These are phyloP conservation scores for Plutella xylostella DNA, from an alignment of 2,888 invertebrate genomes.

Conservation along the genomic window DNA sequence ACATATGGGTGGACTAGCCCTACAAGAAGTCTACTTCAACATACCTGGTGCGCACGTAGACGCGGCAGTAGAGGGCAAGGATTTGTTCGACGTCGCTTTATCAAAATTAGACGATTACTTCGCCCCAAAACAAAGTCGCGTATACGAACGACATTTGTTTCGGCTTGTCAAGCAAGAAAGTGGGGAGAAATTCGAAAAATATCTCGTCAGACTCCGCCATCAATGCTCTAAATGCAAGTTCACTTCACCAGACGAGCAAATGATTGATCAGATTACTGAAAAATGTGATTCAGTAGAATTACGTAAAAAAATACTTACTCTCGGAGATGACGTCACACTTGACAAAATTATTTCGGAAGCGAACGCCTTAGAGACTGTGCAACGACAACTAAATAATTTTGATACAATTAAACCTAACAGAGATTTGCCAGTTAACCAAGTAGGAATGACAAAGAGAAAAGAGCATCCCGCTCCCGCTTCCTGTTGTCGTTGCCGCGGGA, in stretches of 20 bases:
- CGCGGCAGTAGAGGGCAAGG: neutral
- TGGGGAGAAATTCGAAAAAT: slow-evolving; percentile 5
- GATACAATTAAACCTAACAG: too few species aligned
- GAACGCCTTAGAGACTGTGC: slow-evolving; percentile 4
- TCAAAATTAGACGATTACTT: slow-evolving; percentile 2
- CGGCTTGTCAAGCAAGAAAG: slow-evolving; percentile 6
- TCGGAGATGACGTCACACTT: slow-evolving; percentile 4
- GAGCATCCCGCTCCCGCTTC: too few species aligned
- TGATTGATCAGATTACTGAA: slow-evolving; percentile 7
- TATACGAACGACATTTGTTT: slow-evolving; percentile 6
- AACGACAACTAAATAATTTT: slow-evolving; percentile 2
- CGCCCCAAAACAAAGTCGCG: slow-evolving; percentile 2
- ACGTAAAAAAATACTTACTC: slow-evolving; percentile 3
- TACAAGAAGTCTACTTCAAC: slow-evolving; percentile 6
- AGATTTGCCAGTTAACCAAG: too few species aligned
- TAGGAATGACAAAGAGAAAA: neutral
- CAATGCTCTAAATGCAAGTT: neutral
- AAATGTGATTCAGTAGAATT: slow-evolving; percentile 5
- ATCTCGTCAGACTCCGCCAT: neutral
- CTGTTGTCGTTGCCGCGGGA: slow-evolving; percentile 2
- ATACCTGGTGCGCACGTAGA: slow-evolving; percentile 5
- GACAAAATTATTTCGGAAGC: slow-evolving; percentile 5
- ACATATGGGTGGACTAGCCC: neutral
- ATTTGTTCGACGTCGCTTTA: neutral
- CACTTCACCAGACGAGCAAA: neutral